These are phyloP conservation scores for Tachypleus tridentatus DNA, from an alignment of 1,140 invertebrate species.

Conservation along the genomic window DNA sequence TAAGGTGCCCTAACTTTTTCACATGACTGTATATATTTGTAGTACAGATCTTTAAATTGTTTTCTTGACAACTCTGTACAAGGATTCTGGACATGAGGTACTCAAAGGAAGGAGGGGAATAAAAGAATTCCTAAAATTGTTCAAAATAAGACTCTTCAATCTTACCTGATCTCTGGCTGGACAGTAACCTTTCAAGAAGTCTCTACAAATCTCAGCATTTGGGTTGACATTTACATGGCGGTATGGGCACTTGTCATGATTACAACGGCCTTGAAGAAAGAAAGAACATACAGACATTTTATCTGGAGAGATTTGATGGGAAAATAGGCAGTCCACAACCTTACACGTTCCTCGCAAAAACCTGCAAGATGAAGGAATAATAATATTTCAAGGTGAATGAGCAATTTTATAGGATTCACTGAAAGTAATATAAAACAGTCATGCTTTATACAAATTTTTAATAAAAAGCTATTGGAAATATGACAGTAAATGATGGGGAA, in stretches of 20 bases:
- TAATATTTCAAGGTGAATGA: not conserved
- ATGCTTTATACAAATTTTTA: slow-evolving; percentile 4
- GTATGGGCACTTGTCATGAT: slow-evolving; percentile 65
- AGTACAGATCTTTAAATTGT: too few species aligned
- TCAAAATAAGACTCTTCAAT: not conserved
- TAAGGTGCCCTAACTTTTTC: too few species aligned
- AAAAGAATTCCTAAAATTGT: too few species aligned
- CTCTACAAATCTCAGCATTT: slow-evolving; percentile 60
- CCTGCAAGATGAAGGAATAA: slow-evolving; percentile 35
- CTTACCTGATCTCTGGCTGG: slow-evolving; percentile 54
- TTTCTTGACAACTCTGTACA: too few species aligned
- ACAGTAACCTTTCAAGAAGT: slow-evolving; percentile 76
- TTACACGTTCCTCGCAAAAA: slow-evolving; percentile 75
- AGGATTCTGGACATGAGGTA: too few species aligned
- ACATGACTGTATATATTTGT: too few species aligned
- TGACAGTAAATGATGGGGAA: not conserved
- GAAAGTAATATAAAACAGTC: too few species aligned
- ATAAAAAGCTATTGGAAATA: not conserved
- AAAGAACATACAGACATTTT: slow-evolving; percentile 89
- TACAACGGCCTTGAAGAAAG: slow-evolving; percentile 69
- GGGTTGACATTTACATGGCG: slow-evolving; percentile 73
- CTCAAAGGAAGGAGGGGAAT: too few species aligned
- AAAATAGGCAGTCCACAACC: slow-evolving; percentile 58
- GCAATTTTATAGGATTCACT: not conserved
- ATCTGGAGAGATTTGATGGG: slow-evolving; percentile 65